Base-by-base conservation (phyloP, 2,888 invertebrate species). In the Ectemnius lituratus region DNA sequence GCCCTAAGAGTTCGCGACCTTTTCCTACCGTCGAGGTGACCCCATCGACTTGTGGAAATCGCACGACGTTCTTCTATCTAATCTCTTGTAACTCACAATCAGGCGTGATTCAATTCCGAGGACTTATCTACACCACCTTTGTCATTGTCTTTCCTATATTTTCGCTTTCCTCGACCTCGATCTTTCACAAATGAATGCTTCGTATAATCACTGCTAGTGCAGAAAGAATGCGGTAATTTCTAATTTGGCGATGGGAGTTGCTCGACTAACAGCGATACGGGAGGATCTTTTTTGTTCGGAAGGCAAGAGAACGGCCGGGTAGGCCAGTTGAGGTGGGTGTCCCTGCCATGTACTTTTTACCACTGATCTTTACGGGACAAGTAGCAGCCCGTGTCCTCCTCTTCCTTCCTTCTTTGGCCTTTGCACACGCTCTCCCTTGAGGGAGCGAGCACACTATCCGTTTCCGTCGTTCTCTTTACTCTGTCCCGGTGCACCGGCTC, bases 341-440 rank as follows among this genome's bases (percentile, higher is more conserved):
- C 74, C 71, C 62, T 69, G 74, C 64, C 75, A 73, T 68, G 70
- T 62, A 74, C 78, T 85, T 85, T 87, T 86, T 81, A 86, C 80
- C 81, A 79, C 66, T 76, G 83, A 86, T 86, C 80, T 85, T 85
- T 83, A 85, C 85, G 85, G 86, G 83, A 82, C 84, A 82, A 77
- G 72, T 78, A 69, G 77, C 73, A 64, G 73, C 70, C 76, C 63
- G 67, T 70, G 70, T 65, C 70, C 70, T 71, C 62, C 62, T 58
- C 71, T 62, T 59, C 58, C 66, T 47, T 56, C 64, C 61, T 61
- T 52, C 62, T 59, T 27, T 46, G 79, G 77, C 73, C 75, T 81
- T 79, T 80, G 75, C 78, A 79, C 79, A 76, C 79, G 73, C 66
- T 80, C 70, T 71, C 73, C 71, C 45, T 70, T 6, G 37, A 37